These are phyloP conservation scores for Papilio xuthus DNA, from an alignment of 1,140 invertebrate genomes.

Conservation along the genomic window DNA sequence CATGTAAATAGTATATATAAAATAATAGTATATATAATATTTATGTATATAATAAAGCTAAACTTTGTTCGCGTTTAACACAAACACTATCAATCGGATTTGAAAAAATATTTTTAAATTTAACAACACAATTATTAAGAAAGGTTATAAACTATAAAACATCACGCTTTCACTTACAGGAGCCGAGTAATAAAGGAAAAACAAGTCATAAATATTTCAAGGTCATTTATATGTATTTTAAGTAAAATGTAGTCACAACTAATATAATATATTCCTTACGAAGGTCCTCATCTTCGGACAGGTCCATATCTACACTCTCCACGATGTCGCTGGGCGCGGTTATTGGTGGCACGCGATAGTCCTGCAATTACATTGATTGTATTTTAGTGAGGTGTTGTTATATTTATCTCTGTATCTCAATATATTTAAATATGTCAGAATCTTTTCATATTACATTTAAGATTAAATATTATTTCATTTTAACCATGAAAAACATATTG, in stretches of 20 bases:
- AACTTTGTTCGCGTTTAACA: neutral
- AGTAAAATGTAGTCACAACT: neutral
- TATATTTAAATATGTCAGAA: no score
- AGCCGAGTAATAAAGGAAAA: neutral
- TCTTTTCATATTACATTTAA: no score
- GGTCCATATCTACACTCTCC: constrained; percentile 80
- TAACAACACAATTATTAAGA: neutral
- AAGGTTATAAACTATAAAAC: neutral
- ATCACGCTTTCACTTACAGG: neutral
- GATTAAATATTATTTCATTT: no score
- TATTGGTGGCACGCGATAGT: constrained; percentile 68
- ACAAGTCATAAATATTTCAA: neutral
- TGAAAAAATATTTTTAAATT: neutral
- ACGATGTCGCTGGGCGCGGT: constrained; percentile 72
- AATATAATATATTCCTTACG: constrained; percentile 54
- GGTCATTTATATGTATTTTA: no score
- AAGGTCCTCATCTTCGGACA: constrained; percentile 78
- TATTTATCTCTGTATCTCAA: no score
- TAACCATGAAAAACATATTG: no score
- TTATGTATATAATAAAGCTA: neutral
- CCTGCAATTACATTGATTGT: constrained; percentile 49
- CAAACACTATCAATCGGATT: neutral
- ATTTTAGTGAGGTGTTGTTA: neutral
- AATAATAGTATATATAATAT: no score
- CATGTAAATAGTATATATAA: no score